Evolutionary conservation across 2,888 invertebrate genomes (phyloP).

Genomic region (Rhorus exstirpatorius): DNA sequence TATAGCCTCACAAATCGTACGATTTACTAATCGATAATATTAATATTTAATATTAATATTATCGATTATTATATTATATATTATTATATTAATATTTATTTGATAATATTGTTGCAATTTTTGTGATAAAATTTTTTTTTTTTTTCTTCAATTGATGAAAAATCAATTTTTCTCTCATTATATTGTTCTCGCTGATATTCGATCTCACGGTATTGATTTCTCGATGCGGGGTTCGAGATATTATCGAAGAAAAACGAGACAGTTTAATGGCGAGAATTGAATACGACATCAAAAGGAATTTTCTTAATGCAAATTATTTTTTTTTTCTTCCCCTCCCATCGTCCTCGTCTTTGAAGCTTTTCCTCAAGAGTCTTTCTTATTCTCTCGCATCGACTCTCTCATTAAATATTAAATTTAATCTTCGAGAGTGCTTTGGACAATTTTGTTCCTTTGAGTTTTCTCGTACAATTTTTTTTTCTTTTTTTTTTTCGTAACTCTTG

Average conservation of each 20-base stretch:
- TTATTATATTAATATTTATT: too few relatives aligned
- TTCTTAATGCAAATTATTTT: constrained; percentile 77
- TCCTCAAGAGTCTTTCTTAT: neutral
- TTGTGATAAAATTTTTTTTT: neutral
- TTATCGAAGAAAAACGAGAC: constrained; percentile 58
- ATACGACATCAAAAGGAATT: constrained; percentile 84
- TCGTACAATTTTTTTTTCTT: constrained; percentile 62
- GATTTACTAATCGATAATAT: neutral
- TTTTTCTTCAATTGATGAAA: neutral
- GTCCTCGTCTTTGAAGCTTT: constrained; percentile 17
- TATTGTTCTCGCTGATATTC: constrained; percentile 13
- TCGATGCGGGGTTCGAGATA: neutral
- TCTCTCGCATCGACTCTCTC: constrained; percentile 19
- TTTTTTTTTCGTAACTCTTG: constrained; percentile 7
- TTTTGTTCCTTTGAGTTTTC: constrained; percentile 32
- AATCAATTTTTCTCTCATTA: constrained; percentile 21
- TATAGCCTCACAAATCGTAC: neutral
- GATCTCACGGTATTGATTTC: constrained; percentile 30
- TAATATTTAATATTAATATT: too few relatives aligned
- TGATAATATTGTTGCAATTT: too few relatives aligned
- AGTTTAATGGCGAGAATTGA: constrained; percentile 81
- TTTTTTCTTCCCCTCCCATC: constrained; percentile 72
- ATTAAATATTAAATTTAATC: constrained; percentile 82
- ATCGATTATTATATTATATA: too few relatives aligned
- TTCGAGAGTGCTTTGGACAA: neutral